Evolutionary conservation across 1,140 invertebrate species (phyloP).

Genomic region (Thereuonema tuberculata): DNA sequence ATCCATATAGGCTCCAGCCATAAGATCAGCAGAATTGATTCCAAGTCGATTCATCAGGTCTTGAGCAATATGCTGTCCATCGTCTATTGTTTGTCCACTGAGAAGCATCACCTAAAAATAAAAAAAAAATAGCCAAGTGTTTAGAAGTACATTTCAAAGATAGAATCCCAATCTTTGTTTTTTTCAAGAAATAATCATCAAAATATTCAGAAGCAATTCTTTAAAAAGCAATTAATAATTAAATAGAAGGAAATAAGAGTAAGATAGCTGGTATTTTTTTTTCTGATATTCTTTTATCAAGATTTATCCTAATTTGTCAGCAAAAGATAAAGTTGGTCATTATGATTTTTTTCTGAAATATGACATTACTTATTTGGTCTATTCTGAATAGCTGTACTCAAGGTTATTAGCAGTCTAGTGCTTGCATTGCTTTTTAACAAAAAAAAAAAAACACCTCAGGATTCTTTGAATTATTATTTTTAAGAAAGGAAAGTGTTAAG

Average conservation of each 20-base stretch:
- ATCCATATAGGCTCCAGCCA: constrained; percentile 65
- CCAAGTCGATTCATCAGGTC: constrained; percentile 52
- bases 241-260: background rate
- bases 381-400: too few relatives aligned
- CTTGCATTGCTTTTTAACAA: too few relatives aligned
- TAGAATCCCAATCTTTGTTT: background rate
- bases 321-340: background rate
- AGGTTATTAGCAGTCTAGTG: too few relatives aligned
- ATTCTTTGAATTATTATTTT: too few relatives aligned
- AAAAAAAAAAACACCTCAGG: too few relatives aligned
- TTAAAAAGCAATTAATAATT: background rate
- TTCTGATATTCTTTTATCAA: constrained; percentile 6
- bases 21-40: constrained; percentile 49
- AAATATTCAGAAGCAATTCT: background rate
- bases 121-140: background rate
- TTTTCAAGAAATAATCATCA: background rate
- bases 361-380: too few relatives aligned
- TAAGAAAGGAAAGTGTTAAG: too few relatives aligned
- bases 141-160: background rate
- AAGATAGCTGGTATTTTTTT: background rate
- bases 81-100: constrained; percentile 47
- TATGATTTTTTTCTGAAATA: too few relatives aligned
- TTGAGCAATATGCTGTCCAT: constrained; percentile 54
- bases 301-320: background rate
- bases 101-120: constrained; percentile 43